Base-by-base conservation (phyloP, 2,113 vertebrate genomes). In the Tupaia chinensis region DNA sequence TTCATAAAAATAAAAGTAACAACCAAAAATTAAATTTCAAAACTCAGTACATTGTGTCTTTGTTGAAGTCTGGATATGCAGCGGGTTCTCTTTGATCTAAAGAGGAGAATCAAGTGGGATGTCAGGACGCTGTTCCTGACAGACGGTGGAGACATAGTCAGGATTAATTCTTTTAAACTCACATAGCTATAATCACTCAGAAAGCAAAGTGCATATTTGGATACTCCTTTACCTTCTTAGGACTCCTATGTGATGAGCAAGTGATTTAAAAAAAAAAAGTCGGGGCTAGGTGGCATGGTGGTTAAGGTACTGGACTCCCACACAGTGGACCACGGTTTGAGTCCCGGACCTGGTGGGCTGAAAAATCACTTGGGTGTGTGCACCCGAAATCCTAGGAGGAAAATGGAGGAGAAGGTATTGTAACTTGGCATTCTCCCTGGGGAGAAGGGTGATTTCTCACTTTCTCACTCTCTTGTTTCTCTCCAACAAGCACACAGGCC, bases 1-100 rank as follows among this genome's bases (percentile, higher is more conserved):
- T 15, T 87, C 69, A 84, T 80, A 87, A 79, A 93, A 91, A 80
- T 53, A 32, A 86, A 95, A 95, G 34, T 3, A 63, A 66, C n/a
- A 58, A 72, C 65, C 23, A 68, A 61, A 74, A 86, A n/a, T 54
- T 29, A 68, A 81, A 86, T 91, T 93, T 80, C 22, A 87, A 63
- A 89, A 70, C 27, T 56, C 53, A 25, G 16, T 56, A 34, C 81
- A 16, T 56, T 11, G 12, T 7, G 12, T 66, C 58, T 95, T 68
- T 81, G 25, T 7, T 17, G 34, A 84, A 86, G 63, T 2, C 63
- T 56, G 9, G 34, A 13, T 22, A 2, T 68, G 4, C 20, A 22
- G 17, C 4, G 3, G 53, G 19, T 25, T 70, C 32, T 77, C 72
- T 78, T 25, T 29, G 9, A 58, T 7, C 1, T 1, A 58, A 76